Evolutionary conservation across 2,888 invertebrate genomes (phyloP).

Genomic region (Acleris literana): DNA sequence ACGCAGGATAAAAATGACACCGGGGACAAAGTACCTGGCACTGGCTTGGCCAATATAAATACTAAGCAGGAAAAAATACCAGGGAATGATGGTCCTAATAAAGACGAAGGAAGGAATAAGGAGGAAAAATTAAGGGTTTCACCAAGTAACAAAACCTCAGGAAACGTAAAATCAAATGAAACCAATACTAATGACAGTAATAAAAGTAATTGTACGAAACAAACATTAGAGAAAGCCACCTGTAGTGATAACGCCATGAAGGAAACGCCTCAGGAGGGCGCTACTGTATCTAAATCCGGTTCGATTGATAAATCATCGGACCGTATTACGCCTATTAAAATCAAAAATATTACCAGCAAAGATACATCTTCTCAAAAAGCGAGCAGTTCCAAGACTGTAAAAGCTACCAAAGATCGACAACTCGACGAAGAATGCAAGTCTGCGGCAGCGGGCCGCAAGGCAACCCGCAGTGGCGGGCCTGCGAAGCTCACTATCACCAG

Average conservation of each 20-base stretch:
- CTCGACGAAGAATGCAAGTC: slow-evolving; percentile 63
- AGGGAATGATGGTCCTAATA: slow-evolving; percentile 39
- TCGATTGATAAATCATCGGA: slow-evolving; percentile 15
- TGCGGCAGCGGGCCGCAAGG: slow-evolving; percentile 57
- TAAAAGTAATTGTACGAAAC: slow-evolving; percentile 36
- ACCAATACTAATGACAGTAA: neutral
- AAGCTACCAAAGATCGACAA: slow-evolving; percentile 52
- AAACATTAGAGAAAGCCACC: neutral
- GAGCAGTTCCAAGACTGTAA: slow-evolving; percentile 36
- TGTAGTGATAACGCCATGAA: neutral
- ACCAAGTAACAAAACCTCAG: slow-evolving; percentile 15
- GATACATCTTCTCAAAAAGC: slow-evolving; percentile 39
- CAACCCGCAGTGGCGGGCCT: slow-evolving; percentile 40
- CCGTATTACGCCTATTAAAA: slow-evolving; percentile 31
- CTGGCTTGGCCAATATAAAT: slow-evolving; percentile 42
- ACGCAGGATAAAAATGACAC: slow-evolving; percentile 39
- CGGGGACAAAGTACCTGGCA: slow-evolving; percentile 43
- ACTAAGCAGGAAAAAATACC: slow-evolving; percentile 43
- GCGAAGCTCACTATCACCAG: slow-evolving; percentile 66
- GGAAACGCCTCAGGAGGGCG: neutral
- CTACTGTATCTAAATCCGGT: slow-evolving; percentile 4
- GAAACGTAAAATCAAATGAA: slow-evolving; percentile 10
- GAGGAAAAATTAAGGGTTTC: slow-evolving; percentile 33
- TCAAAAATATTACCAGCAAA: slow-evolving; percentile 32
- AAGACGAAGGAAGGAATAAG: slow-evolving; percentile 42